Conservation (phyloP, 2,888 invertebrate species). For the Drosophila eohydei region DNA sequence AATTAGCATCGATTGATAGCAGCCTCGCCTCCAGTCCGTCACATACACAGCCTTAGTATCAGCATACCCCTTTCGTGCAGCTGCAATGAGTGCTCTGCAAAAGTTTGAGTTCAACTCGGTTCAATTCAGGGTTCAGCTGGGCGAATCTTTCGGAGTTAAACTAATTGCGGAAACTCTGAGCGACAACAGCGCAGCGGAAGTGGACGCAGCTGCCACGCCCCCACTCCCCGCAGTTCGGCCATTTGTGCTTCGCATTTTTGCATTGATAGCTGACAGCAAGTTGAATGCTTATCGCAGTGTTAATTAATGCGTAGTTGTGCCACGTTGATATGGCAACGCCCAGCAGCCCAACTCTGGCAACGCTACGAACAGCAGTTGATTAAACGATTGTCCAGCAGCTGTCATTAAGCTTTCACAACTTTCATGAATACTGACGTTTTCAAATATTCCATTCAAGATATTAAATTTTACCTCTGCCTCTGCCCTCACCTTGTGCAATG, state of each 20-base stretch:
- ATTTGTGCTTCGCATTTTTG: not conserved
- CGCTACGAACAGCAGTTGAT: not conserved
- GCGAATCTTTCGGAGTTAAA: conserved; percentile 29
- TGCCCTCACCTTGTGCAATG: not conserved
- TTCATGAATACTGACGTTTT: not conserved
- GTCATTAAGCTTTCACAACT: conserved; percentile 32
- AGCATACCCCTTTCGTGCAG: not conserved
- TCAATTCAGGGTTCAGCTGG: conserved; percentile 9
- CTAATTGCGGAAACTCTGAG: conserved; percentile 49
- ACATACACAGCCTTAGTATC: not conserved
- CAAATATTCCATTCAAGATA: not conserved
- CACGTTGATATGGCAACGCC: conserved; percentile 38
- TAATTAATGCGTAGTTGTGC: conserved; percentile 63
- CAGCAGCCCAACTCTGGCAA: not conserved
- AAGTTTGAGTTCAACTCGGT: conserved; percentile 20
- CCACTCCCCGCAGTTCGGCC: not conserved
- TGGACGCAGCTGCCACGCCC: not conserved
- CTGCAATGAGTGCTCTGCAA: not conserved
- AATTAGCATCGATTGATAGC: not conserved
- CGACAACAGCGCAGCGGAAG: conserved; percentile 20
- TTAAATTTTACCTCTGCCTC: not conserved
- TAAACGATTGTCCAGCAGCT: conserved; percentile 21
- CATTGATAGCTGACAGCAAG: conserved; percentile 46
- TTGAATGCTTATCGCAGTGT: conserved; percentile 60
- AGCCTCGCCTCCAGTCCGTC: no score